Evolutionary conservation across 2,113 vertebrate genomes (phyloP), one percentile per base, ranked within the genome.

Genomic region (Carettochelys insculpta): DNA sequence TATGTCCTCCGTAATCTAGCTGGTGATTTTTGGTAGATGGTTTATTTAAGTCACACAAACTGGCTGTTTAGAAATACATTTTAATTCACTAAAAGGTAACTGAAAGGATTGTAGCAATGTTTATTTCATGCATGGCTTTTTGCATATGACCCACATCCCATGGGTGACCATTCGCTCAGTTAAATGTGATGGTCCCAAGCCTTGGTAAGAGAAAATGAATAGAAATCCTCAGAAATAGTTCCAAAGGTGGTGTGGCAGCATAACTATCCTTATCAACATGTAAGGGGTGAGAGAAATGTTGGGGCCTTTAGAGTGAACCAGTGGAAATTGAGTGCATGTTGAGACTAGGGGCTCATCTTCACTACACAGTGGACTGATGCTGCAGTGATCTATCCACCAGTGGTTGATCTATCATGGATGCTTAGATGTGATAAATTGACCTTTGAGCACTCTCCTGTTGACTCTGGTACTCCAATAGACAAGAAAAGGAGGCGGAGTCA

Each of bases 161-260:
- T 7, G 48, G 0, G 38, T 71, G 87, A 54, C 75, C 73, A 0
- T 3, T 80, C 77, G 53, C 92, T 91, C 78, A 29, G 77, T 94
- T 88, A 58, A n/a, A 68, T 1, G 5, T 48, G 54, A 84, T 93
- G 89, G 19, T 83, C 88, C 85, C 65, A 38, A 5, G 19, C 43
- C 94, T 94, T 82, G 83, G 91, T 85, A 95, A 93, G 85, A 91
- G 29, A 95, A 92, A 90, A 86, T 93, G 86, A 93, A 87, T 93
- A 88, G 88, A 93, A 92, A 94, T 0, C 1, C 85, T 68, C 80
- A 92, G 85, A 96, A 90, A 94, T 79, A 53, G 61, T 31, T 65
- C 86, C 53, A 47, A 77, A 5, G 58, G 34, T 82, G 16, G 56
- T 78, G 58, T 53, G 84, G 5, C 6, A 80, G 73, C 81, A 91